Evolutionary conservation across 2,113 vertebrate species (phyloP).

Genomic region (Protobothrops mucrosquamatus): DNA sequence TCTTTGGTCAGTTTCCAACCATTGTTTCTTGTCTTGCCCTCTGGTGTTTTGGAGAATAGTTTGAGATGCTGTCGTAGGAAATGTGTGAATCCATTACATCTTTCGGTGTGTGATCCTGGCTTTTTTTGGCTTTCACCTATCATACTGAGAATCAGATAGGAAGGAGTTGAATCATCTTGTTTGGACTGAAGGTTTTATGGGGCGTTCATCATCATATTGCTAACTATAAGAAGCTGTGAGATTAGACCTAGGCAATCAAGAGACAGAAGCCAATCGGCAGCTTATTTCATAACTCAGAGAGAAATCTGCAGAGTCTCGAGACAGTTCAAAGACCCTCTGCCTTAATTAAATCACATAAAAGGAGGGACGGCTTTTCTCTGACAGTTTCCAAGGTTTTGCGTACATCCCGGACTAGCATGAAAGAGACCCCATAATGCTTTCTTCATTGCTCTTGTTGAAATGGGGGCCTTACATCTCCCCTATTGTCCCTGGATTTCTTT

Average conservation of each 20-base stretch:
- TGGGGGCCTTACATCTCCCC: background rate
- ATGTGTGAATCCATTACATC: background rate
- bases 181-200: conserved; percentile 12
- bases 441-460: background rate
- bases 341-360: background rate
- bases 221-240: background rate
- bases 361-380: background rate
- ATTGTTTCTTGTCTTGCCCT: too few relatives aligned
- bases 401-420: background rate
- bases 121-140: background rate
- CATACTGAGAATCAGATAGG: background rate
- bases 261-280: background rate
- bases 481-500: background rate
- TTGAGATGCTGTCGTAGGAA: background rate
- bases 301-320: background rate
- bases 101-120: background rate
- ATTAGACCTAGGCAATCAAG: background rate
- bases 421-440: background rate
- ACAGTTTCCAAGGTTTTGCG: background rate
- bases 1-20: too few relatives aligned
- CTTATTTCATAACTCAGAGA: background rate
- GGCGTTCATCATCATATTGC: conserved; percentile 6
- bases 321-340: background rate
- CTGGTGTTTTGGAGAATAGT: too few relatives aligned
- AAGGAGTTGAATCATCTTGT: conserved; percentile 25